Percentiles rank a stretch among this genome's conserved stretches.
These are phyloP conservation scores for Acleris cristana DNA, from an alignment of 2,888 invertebrate species.

Conservation along the genomic window DNA sequence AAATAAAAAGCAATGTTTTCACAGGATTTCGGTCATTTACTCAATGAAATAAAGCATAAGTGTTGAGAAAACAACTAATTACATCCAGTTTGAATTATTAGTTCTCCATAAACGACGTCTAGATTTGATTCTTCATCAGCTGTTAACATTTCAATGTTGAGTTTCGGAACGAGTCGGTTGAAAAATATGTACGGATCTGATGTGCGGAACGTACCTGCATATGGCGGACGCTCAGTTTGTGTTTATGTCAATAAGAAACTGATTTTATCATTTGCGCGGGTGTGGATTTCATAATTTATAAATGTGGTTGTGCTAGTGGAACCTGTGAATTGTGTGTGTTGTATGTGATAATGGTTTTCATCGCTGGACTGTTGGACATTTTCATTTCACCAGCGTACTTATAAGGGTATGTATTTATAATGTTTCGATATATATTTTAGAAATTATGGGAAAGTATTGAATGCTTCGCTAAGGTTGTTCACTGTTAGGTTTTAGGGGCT, in stretches of 20 bases:
- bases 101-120: background rate
- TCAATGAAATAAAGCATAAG: background rate
- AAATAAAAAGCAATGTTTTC: background rate
- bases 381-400: constrained; percentile 70
- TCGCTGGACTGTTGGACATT: constrained; percentile 72
- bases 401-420: constrained; percentile 79
- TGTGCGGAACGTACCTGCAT: constrained; percentile 79
- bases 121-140: background rate
- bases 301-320: constrained; percentile 75
- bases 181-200: constrained; percentile 50
- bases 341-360: constrained; percentile 78
- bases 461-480: constrained; percentile 8
- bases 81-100: background rate
- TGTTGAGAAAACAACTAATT: too few relatives aligned
- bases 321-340: constrained; percentile 74
- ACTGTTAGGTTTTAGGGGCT: constrained; percentile 1
- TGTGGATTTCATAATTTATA: constrained; percentile 74
- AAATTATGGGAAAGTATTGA: constrained; percentile 45
- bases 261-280: constrained; percentile 82
- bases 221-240: constrained; percentile 83
- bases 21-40: background rate
- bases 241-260: constrained; percentile 83
- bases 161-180: constrained; percentile 37
- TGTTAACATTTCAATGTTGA: background rate
- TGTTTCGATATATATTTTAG: constrained; percentile 65